phyloP scores from a whole-genome alignment of 2,113 vertebrate genomes.

The Nerophis lumbriciformis region DNA sequence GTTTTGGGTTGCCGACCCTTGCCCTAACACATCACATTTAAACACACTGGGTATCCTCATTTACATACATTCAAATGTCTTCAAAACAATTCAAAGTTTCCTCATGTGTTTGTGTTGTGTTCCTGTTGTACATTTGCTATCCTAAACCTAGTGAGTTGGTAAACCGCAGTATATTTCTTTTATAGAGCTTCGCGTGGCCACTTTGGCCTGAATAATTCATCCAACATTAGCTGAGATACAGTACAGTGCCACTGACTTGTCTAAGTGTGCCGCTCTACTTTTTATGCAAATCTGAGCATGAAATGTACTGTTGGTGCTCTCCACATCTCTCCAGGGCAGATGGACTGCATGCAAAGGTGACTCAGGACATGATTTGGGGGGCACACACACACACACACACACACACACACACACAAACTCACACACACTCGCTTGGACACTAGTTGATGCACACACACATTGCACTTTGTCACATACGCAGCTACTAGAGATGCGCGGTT shows the following conservation, averaged over 20 bases:
- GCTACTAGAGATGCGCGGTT: too few relatives aligned
- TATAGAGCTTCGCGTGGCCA: background rate
- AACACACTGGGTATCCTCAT: background rate
- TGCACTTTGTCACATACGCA: background rate
- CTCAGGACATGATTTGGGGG: conserved; percentile 17
- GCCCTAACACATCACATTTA: too few relatives aligned
- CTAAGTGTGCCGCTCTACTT: conserved; percentile 6
- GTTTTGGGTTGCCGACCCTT: too few relatives aligned
- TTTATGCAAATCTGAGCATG: conserved; percentile 37
- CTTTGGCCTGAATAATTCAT: conserved; percentile 12
- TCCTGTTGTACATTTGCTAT: background rate
- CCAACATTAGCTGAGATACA: conserved; percentile 4
- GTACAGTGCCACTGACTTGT: conserved; percentile 5
- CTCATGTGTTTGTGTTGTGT: background rate
- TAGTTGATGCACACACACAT: background rate
- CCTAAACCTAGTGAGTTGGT: background rate
- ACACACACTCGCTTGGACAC: background rate
- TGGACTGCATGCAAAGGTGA: conserved; percentile 34
- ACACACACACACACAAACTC: background rate
- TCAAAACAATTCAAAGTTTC: too few relatives aligned
- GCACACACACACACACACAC: background rate
- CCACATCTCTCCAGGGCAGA: conserved; percentile 21
- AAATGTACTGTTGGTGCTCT: conserved; percentile 46
- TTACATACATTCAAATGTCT: background rate
- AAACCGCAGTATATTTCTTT: background rate